Base-by-base conservation (phyloP, 2,797 vertebrate genomes). In the Rhodeus uyekii region DNA sequence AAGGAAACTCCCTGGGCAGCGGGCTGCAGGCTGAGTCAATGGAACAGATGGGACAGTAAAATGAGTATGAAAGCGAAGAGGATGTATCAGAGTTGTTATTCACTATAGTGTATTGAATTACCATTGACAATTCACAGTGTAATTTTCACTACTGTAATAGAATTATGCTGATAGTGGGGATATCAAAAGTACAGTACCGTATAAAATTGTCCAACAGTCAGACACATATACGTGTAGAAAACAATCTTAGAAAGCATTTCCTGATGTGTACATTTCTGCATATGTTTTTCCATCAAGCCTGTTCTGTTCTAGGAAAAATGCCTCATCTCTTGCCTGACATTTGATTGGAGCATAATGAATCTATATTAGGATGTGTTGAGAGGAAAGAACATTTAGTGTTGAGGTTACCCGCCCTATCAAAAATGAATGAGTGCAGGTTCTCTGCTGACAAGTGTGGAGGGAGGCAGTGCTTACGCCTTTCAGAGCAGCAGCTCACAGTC, bases 1-100 rank as follows among this genome's bases (percentile, higher is more conserved):
- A 71, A 85, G 72, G 78, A 83, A 88, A 84, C 75, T 78, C 76
- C 83, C 73, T 19, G 38, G 16, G 58, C 46, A 69, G 44, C 44
- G 75, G 50, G 55, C 38, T 72, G 46, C 48, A 78, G 53, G 22
- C 34, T n/a, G 22, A 60, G 32, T 64, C 74, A 71, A 38, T 65
- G 18, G n/a, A 77, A 48, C 65, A 80, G 78, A 80, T 71, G 78
- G 78, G 53, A 71, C 39, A 80, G 39, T 48, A 63, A 72, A 71
- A 48, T 61, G 22, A 61, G 36, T 42, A 42, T 69, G 50, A 69
- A 58, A 69, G 38, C 50, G 55, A 60, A 42, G 55, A 61, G 77
- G 64, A 46, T 42, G 32, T 10, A 38, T 36, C 50, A 36, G 14
- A 19, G 55, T 38, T 53, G n/a, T 63, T 48, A 24, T 80, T 63